Evolutionary conservation across 2,113 vertebrate genomes (phyloP).

Genomic region (Apus apus): DNA sequence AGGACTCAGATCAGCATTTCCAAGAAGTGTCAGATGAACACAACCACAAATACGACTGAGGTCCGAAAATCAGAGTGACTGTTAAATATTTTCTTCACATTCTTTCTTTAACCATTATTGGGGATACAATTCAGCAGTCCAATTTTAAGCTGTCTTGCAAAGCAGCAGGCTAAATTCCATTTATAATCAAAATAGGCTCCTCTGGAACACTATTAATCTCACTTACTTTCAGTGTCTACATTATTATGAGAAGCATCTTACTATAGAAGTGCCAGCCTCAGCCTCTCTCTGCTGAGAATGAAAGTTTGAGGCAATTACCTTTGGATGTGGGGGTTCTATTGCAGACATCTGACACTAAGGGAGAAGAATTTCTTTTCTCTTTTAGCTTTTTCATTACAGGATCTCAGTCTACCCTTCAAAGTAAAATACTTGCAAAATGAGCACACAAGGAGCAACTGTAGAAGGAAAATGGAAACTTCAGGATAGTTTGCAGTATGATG

Average conservation of each 20-base stretch:
- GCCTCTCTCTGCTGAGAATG: not conserved
- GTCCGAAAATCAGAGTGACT: not conserved
- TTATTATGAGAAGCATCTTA: not conserved
- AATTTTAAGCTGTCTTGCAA: not conserved
- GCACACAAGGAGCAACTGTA: not conserved
- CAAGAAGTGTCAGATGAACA: not conserved
- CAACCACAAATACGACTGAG: not conserved
- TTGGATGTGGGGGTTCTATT: not conserved
- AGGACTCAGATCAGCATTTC: not conserved
- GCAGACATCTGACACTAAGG: not conserved
- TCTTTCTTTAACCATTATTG: not conserved
- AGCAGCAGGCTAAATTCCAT: slow-evolving; percentile 4
- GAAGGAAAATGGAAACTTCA: not conserved
- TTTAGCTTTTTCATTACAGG: not conserved
- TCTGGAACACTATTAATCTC: slow-evolving; percentile 3
- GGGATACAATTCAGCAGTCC: not conserved
- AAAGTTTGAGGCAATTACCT: not conserved
- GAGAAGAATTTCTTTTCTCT: not conserved
- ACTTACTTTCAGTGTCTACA: not conserved
- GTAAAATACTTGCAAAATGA: not conserved
- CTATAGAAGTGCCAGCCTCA: not conserved
- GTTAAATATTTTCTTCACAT: slow-evolving; percentile 17
- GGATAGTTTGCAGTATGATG: not conserved
- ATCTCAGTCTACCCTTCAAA: not conserved
- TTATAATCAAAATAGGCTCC: slow-evolving; percentile 4